Percentiles rank a stretch among this genome's conserved stretches.
These are phyloP conservation scores for Cygnus olor DNA, from an alignment of 2,797 vertebrate species.

Conservation along the genomic window DNA sequence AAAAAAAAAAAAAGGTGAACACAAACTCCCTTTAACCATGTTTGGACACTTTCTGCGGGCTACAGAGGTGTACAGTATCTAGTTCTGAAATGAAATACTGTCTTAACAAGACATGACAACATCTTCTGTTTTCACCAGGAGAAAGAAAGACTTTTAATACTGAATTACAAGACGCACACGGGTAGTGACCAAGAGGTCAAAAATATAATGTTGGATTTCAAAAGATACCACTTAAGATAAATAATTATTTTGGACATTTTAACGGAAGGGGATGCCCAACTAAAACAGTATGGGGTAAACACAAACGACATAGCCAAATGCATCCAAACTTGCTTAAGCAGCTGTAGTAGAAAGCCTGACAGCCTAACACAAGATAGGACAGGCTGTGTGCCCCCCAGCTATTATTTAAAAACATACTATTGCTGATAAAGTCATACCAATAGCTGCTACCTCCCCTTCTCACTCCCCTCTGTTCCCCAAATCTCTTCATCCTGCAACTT, in stretches of 20 bases:
- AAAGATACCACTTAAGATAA: constrained; percentile 37
- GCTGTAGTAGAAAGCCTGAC: constrained; percentile 50
- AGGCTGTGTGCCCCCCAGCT: not conserved
- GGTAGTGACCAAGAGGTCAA: constrained; percentile 47
- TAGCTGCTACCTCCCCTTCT: not conserved
- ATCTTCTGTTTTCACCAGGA: not conserved
- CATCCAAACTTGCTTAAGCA: constrained; percentile 45
- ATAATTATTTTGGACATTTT: constrained; percentile 64
- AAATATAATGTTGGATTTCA: constrained; percentile 54
- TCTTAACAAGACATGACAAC: not conserved
- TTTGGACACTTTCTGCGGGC: not conserved
- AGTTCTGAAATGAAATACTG: not conserved
- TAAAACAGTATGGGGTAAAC: constrained; percentile 63
- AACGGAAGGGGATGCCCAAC: constrained; percentile 70
- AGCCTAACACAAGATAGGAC: constrained; percentile 1
- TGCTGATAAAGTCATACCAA: constrained; percentile 3
- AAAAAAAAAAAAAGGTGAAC: not conserved
- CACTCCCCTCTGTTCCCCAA: not conserved
- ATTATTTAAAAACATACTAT: not conserved
- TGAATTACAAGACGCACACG: not conserved
- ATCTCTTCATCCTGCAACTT: not conserved
- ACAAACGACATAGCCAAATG: not conserved
- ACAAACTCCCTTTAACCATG: not conserved
- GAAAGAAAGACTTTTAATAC: not conserved
- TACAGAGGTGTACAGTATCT: not conserved